Conservation (phyloP, 2,797 vertebrate species). For the Remorina albescens region DNA sequence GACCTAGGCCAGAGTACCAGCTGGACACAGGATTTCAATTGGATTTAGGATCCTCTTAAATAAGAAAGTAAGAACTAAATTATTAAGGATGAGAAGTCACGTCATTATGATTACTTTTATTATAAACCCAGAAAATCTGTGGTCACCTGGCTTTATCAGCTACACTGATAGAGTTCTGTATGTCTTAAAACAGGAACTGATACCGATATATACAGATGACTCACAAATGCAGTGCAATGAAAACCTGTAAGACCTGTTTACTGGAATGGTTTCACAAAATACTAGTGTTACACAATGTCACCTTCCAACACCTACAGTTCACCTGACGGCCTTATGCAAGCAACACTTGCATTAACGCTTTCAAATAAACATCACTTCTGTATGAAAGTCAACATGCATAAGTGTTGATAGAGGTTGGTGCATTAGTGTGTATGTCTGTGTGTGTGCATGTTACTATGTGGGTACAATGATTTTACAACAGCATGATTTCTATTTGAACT, state of each 20-base stretch:
- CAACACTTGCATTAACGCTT: neutral
- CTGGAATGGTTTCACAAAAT: constrained; percentile 8
- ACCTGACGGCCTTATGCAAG: constrained; percentile 2
- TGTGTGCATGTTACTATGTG: too few species aligned
- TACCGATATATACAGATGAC: neutral
- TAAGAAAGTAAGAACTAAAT: neutral
- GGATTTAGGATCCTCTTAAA: neutral
- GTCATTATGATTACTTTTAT: neutral
- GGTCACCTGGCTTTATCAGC: neutral
- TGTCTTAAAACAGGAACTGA: neutral
- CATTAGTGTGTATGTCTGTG: too few species aligned
- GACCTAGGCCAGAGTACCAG: too few species aligned
- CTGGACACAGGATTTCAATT: neutral
- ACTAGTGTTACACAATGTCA: constrained; percentile 17
- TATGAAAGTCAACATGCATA: constrained; percentile 11
- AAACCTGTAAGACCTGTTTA: constrained; percentile 31
- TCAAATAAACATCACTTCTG: neutral
- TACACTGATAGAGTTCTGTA: neutral
- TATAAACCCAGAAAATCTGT: neutral
- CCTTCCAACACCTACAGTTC: neutral
- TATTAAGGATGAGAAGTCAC: neutral
- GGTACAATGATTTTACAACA: neutral
- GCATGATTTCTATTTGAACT: neutral
- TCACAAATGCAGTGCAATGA: neutral
- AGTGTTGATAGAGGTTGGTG: too few species aligned